Evolutionary conservation across 2,113 vertebrate species (phyloP).

Genomic region (Seriola dumerili): DNA sequence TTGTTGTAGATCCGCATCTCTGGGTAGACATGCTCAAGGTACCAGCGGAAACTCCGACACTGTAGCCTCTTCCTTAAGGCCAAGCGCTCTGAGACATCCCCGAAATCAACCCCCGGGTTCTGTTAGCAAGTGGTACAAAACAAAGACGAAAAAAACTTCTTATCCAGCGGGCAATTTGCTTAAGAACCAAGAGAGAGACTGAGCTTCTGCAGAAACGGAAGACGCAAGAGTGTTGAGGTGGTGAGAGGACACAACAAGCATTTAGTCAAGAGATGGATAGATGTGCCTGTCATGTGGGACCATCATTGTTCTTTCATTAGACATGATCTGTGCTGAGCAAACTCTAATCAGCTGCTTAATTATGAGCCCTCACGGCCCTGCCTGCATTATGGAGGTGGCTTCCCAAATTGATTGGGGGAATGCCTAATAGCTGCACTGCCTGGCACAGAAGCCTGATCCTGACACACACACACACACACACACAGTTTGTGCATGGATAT

Average conservation of each 20-base stretch:
- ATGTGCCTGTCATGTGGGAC: slow-evolving; percentile 64
- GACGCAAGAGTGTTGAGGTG: slow-evolving; percentile 12
- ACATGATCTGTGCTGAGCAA: slow-evolving; percentile 69
- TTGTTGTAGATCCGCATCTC: slow-evolving; percentile 98
- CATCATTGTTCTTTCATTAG: slow-evolving; percentile 80
- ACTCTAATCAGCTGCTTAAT: slow-evolving; percentile 82
- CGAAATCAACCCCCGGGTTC: slow-evolving; percentile 98
- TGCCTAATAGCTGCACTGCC: slow-evolving; percentile 58
- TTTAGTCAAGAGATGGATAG: slow-evolving; percentile 62
- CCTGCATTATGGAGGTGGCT: slow-evolving; percentile 55
- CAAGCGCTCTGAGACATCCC: slow-evolving; percentile 94
- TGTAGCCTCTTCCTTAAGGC: slow-evolving; percentile 93
- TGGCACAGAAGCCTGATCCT: slow-evolving; percentile 33
- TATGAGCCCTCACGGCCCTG: slow-evolving; percentile 72
- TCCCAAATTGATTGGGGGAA: slow-evolving; percentile 69
- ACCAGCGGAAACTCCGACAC: slow-evolving; percentile 97
- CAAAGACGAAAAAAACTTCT: not conserved
- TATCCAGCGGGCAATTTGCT: slow-evolving; percentile 30
- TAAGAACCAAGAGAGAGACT: slow-evolving; percentile 16
- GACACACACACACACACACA: not conserved
- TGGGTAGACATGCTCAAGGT: slow-evolving; percentile 97
- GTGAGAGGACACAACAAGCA: slow-evolving; percentile 38
- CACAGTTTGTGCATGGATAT: slow-evolving; percentile 10
- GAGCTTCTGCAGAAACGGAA: slow-evolving; percentile 24
- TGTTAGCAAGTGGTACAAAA: slow-evolving; percentile 68